Conservation (phyloP, 2,113 vertebrate genomes). For the Mixornis gularis region DNA sequence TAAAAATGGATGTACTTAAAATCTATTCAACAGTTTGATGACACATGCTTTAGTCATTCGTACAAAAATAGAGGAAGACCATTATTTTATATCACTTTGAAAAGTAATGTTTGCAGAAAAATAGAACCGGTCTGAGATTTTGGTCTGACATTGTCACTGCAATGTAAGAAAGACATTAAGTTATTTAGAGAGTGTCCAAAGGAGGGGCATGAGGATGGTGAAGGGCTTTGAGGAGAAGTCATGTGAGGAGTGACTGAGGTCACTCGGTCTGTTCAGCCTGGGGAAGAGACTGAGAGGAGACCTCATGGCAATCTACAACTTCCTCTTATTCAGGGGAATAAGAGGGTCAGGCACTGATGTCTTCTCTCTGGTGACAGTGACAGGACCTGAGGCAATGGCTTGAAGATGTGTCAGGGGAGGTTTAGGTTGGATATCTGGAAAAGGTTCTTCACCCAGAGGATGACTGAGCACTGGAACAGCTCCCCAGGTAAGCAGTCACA, state of each 20-base stretch:
- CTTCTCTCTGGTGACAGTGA: neutral
- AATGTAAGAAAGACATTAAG: neutral
- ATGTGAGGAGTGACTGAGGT: fast-evolving
- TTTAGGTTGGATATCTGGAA: neutral
- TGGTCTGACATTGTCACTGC: neutral
- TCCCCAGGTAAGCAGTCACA: neutral
- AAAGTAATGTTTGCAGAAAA: neutral
- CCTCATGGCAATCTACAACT: neutral
- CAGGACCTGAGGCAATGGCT: fast-evolving
- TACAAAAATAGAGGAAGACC: neutral
- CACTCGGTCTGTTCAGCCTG: neutral
- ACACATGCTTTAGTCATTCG: neutral
- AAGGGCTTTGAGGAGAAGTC: neutral
- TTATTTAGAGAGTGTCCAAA: neutral
- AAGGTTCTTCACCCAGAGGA: neutral
- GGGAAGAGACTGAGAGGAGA: neutral
- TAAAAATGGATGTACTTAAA: neutral
- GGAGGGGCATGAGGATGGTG: neutral
- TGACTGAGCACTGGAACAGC: neutral
- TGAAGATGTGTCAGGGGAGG: fast-evolving
- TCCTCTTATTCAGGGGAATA: neutral
- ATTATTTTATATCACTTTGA: neutral
- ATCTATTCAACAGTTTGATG: neutral
- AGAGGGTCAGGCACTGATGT: fast-evolving
- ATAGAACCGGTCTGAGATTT: neutral